These are phyloP conservation scores for Dendronephthya gigantea DNA, from an alignment of 64 coral and sea anemone species.

Conservation along the genomic window DNA sequence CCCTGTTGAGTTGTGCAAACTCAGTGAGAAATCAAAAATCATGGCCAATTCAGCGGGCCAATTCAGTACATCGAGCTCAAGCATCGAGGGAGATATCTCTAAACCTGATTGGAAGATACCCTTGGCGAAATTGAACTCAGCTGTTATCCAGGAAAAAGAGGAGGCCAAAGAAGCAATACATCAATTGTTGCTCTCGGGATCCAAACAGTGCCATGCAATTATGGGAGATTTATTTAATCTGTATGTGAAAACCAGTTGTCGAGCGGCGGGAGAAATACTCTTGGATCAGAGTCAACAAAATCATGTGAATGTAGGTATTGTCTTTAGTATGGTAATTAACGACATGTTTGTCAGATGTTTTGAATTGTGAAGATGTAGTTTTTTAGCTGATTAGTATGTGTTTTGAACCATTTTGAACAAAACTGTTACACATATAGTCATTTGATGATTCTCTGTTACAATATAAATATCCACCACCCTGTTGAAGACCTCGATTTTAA, in stretches of 20 bases:
- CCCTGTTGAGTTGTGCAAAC: background rate
- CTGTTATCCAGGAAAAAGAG: background rate
- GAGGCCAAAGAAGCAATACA: background rate
- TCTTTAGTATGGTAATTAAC: background rate
- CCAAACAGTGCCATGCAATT: background rate
- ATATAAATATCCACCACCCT: no score
- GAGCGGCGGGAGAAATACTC: background rate
- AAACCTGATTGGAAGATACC: background rate
- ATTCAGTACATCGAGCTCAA: no score
- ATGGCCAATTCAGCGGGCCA: background rate
- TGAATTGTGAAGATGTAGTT: background rate
- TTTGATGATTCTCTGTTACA: no score
- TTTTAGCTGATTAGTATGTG: no score
- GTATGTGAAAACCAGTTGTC: background rate
- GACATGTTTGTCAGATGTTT: background rate
- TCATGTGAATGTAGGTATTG: slow-evolving; percentile 12
- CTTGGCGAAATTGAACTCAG: background rate
- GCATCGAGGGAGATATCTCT: no score
- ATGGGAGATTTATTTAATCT: slow-evolving; percentile 5
- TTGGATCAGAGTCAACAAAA: slow-evolving; percentile 5
- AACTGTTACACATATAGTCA: no score
- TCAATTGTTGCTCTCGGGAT: background rate
- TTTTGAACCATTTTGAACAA: no score
- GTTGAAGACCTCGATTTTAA: no score
- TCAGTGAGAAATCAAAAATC: background rate